phyloP scores from a whole-genome alignment of 1,140 invertebrate genomes.

The Platorchestia sp. region DNA sequence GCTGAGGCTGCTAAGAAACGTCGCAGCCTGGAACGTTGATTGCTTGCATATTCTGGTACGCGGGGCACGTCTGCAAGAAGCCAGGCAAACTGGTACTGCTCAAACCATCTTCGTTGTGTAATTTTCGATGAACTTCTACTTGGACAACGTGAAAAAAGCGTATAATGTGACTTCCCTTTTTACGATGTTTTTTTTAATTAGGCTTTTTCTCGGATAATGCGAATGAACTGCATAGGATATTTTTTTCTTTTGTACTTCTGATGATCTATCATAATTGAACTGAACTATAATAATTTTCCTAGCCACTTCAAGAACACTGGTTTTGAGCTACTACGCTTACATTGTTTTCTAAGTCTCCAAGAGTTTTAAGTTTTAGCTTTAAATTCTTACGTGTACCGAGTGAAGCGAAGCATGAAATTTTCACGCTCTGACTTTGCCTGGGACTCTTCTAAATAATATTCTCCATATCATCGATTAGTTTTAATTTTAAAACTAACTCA shows the following conservation, averaged over 20 bases:
- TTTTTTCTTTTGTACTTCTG: background rate
- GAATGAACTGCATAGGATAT: background rate
- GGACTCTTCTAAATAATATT: background rate
- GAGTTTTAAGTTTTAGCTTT: background rate
- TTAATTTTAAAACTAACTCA: background rate
- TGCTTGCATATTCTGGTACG: background rate
- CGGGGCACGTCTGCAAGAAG: background rate
- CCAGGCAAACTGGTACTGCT: background rate
- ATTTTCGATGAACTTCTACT: background rate
- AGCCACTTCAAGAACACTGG: background rate
- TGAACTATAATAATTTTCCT: no score
- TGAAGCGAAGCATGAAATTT: background rate
- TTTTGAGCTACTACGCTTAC: background rate
- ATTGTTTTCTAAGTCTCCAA: background rate
- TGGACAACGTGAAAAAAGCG: background rate
- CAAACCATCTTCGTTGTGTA: background rate
- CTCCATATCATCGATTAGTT: background rate
- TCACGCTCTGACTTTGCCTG: background rate
- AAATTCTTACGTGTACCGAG: background rate
- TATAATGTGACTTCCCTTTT: no score
- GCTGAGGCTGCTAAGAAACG: background rate
- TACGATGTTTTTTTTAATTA: no score
- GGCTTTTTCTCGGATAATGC: no score
- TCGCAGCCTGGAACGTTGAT: background rate
- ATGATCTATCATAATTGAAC: background rate